Conservation (phyloP, 2,888 invertebrate species). For the Pseudococcus jackbeardsleyi region DNA sequence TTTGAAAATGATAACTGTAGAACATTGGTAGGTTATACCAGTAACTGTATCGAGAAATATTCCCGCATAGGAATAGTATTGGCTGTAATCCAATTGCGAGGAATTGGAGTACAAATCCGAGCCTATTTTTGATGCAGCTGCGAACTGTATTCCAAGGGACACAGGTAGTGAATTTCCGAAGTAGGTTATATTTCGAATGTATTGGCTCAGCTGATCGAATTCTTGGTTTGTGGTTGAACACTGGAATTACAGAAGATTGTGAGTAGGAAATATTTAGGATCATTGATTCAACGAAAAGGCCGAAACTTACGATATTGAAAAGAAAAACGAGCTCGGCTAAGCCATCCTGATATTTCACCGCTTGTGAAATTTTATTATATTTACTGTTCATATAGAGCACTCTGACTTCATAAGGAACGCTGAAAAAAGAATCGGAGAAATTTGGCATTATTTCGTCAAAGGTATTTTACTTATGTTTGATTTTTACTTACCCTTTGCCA, state of each 20-base stretch:
- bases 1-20: background rate
- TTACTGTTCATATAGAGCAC: background rate
- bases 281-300: background rate
- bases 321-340: background rate
- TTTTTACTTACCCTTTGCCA: too few species aligned
- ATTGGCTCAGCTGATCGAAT: background rate
- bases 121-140: background rate
- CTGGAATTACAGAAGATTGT: background rate
- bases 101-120: background rate
- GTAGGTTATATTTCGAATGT: background rate
- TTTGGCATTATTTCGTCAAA: too few species aligned
- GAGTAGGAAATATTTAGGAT: background rate
- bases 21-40: background rate
- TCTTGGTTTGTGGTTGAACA: background rate
- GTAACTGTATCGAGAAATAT: background rate
- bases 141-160: background rate
- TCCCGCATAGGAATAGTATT: background rate
- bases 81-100: too few species aligned
- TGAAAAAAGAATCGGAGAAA: background rate
- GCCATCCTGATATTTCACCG: background rate
- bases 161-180: background rate
- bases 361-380: background rate
- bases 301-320: background rate
- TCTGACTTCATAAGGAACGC: background rate
- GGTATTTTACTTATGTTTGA: too few species aligned